phyloP scores from a whole-genome alignment of 2,797 vertebrate genomes.

The Gastrophryne carolinensis region DNA sequence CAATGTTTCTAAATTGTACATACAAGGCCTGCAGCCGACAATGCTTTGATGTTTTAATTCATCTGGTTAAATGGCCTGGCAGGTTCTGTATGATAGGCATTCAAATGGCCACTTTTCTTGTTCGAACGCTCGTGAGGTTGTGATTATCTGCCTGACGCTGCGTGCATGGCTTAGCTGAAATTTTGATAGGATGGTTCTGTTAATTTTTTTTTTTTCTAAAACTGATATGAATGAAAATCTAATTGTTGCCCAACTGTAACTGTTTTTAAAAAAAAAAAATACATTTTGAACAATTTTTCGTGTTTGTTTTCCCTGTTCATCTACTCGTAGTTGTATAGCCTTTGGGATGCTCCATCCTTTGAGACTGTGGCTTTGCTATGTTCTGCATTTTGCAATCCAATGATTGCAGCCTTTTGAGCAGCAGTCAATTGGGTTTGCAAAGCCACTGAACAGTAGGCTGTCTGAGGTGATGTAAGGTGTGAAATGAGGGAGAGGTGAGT shows the following conservation, averaged over 20 bases:
- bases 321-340: too few species aligned
- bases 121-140: constrained; percentile 35
- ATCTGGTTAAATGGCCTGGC: constrained; percentile 79
- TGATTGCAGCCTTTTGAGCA: too few species aligned
- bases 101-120: constrained; percentile 81
- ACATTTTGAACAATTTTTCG: constrained; percentile 38
- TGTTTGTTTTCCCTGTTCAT: neutral
- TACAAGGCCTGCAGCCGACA: constrained; percentile 91
- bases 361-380: too few species aligned
- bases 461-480: too few species aligned
- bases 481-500: too few species aligned
- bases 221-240: constrained; percentile 39
- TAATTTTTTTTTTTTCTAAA: constrained; percentile 35
- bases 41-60: constrained; percentile 88
- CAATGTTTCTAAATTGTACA: constrained; percentile 78
- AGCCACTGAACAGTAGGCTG: too few species aligned
- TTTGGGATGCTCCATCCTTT: too few species aligned
- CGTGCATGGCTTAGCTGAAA: constrained; percentile 48
- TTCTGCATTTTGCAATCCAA: too few species aligned
- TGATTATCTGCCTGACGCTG: constrained; percentile 27
- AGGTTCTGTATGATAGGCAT: constrained; percentile 84
- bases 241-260: constrained; percentile 43
- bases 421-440: too few species aligned
- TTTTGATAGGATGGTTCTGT: constrained; percentile 33
- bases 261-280: constrained; percentile 39